phyloP scores from a whole-genome alignment of 2,113 vertebrate species.

The Eidolon helvum region DNA sequence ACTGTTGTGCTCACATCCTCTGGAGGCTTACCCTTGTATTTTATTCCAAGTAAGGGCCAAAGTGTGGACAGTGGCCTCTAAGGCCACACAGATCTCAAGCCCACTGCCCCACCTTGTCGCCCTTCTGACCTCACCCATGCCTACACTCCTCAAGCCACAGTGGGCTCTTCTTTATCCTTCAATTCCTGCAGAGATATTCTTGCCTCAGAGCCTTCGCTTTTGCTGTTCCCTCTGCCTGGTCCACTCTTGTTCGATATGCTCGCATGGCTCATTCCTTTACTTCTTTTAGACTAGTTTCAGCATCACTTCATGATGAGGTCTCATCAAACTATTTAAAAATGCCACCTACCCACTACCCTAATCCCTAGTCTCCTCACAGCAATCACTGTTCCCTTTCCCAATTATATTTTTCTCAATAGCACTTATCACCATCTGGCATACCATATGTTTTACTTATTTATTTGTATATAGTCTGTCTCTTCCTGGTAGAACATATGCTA shows the following conservation, averaged over 20 bases:
- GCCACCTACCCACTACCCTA: neutral
- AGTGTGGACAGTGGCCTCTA: neutral
- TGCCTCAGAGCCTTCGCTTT: neutral
- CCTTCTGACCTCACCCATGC: neutral
- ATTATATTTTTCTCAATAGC: neutral
- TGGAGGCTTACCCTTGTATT: neutral
- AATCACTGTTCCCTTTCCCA: neutral
- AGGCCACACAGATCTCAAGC: neutral
- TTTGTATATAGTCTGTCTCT: neutral
- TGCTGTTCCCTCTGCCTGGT: neutral
- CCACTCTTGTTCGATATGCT: neutral
- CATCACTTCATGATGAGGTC: neutral
- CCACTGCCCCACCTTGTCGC: rapidly evolving
- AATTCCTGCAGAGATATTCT: neutral
- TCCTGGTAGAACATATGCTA: neutral
- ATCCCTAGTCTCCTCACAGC: neutral
- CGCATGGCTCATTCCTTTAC: neutral
- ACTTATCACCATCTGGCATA: rapidly evolving
- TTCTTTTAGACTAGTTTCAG: neutral
- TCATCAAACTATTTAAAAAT: neutral
- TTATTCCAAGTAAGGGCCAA: neutral
- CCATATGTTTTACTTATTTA: neutral
- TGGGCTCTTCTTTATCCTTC: neutral
- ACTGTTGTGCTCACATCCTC: neutral
- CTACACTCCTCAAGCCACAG: neutral